A percentile compares a stretch with the other conserved stretches of the same genome.
phyloP scores from a whole-genome alignment of 2,113 vertebrate species.

The Caloenas nicobarica region DNA sequence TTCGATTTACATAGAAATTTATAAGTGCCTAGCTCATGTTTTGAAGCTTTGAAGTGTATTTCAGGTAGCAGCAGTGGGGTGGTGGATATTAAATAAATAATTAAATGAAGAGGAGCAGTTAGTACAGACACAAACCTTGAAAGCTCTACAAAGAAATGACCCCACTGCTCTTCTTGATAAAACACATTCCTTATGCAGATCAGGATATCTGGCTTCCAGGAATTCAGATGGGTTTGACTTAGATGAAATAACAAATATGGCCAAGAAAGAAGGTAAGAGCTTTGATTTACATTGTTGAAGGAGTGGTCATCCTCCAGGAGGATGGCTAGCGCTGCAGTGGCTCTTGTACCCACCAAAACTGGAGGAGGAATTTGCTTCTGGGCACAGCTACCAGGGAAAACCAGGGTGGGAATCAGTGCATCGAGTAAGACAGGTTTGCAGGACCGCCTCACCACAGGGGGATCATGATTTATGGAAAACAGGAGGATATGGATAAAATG shows the following conservation, averaged over 20 bases:
- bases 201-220: neutral
- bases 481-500: neutral
- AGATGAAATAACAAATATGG: neutral
- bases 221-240: neutral
- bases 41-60: neutral
- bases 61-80: neutral
- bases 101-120: neutral
- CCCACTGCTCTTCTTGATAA: neutral
- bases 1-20: neutral
- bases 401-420: neutral
- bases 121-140: neutral
- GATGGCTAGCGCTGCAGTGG: neutral
- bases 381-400: neutral
- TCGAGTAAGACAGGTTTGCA: neutral
- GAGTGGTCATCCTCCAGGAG: neutral
- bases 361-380: accelerated
- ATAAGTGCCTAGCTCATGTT: neutral
- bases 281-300: neutral
- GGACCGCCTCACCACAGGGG: accelerated
- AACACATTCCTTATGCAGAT: neutral
- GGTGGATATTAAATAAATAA: neutral
- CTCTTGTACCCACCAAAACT: accelerated
- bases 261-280: neutral
- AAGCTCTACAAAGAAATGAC: neutral
- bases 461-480: neutral